These are phyloP conservation scores for Anguilla pacifica DNA, from an alignment of 2,797 vertebrate genomes.

Conservation along the genomic window DNA sequence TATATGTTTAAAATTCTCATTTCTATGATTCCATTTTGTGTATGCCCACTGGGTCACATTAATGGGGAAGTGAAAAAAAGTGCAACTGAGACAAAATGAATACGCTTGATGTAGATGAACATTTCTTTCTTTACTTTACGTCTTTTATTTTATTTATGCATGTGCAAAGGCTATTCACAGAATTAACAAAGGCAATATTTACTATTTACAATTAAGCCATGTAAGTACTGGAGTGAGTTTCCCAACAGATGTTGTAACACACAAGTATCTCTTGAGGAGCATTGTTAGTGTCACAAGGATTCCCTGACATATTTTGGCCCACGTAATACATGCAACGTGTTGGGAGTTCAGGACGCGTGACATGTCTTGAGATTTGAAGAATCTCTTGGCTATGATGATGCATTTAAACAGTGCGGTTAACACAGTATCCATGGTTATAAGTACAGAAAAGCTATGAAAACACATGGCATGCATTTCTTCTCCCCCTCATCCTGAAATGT, in stretches of 20 bases:
- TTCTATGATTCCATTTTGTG: background rate
- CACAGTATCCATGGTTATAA: no score
- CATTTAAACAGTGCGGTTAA: no score
- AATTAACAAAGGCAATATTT: background rate
- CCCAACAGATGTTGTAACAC: no score
- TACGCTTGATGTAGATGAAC: background rate
- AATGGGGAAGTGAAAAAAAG: background rate
- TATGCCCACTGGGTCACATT: background rate
- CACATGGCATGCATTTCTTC: no score
- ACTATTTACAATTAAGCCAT: background rate
- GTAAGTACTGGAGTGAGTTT: no score
- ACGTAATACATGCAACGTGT: background rate
- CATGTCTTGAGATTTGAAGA: no score
- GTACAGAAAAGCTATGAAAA: no score
- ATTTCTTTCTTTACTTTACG: background rate
- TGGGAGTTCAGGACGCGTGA: no score
- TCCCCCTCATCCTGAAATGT: no score
- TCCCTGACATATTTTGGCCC: background rate
- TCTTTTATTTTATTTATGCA: background rate
- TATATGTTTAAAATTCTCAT: conserved; percentile 23
- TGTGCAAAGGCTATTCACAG: background rate
- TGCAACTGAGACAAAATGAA: background rate
- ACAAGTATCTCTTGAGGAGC: no score
- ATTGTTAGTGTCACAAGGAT: no score
- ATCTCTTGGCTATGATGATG: no score